These are phyloP conservation scores for Hiodon alosoides DNA, from an alignment of 2,113 vertebrate species.

Conservation along the genomic window DNA sequence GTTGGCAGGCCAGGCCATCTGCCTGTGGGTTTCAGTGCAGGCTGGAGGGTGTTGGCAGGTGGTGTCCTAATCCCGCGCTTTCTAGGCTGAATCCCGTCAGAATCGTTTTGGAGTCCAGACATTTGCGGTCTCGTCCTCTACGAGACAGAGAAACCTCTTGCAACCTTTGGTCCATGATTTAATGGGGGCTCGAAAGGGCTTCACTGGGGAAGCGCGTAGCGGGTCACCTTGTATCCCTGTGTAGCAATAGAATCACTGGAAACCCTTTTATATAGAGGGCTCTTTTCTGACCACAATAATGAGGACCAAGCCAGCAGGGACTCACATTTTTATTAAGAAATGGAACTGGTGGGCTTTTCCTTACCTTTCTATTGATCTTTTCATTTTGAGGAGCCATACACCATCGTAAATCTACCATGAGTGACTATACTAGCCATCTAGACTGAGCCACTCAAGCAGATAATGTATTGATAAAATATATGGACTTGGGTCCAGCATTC, in stretches of 20 bases:
- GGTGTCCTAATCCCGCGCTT: neutral
- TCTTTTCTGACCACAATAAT: neutral
- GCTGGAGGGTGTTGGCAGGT: neutral
- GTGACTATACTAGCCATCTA: neutral
- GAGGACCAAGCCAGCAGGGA: neutral
- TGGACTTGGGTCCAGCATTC: neutral
- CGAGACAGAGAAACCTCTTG: neutral
- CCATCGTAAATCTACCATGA: neutral
- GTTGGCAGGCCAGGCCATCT: conserved; percentile 32
- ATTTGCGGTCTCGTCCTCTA: neutral
- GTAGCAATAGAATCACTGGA: conserved; percentile 1
- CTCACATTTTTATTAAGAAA: neutral
- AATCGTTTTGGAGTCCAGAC: neutral
- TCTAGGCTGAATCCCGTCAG: neutral
- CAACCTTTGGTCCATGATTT: neutral
- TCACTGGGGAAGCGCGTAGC: neutral
- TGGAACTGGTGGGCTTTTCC: neutral
- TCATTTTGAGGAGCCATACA: neutral
- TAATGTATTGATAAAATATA: neutral
- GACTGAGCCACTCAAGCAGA: neutral
- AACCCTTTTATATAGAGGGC: neutral
- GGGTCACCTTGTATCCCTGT: neutral
- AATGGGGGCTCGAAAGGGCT: neutral
- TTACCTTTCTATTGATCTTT: neutral
- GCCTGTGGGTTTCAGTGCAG: neutral